phyloP scores from a whole-genome alignment of 2,797 vertebrate species.

The Cygnus olor region DNA sequence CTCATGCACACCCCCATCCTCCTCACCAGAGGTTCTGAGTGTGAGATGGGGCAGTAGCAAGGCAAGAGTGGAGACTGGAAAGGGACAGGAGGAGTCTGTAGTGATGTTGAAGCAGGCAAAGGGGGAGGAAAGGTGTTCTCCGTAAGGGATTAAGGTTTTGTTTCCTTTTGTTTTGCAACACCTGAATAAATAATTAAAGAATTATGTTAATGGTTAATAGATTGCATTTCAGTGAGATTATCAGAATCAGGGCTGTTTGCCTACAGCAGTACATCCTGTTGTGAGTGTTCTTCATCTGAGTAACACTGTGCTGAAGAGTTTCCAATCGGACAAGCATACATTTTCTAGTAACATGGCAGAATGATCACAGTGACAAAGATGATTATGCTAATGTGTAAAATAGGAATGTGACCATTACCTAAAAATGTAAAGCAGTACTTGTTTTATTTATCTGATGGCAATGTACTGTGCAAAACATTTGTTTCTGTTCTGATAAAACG shows the following conservation, averaged over 20 bases:
- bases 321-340: not conserved
- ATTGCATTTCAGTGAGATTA: not conserved
- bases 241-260: not conserved
- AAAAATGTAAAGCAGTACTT: not conserved
- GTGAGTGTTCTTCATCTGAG: not conserved
- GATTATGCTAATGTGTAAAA: not conserved
- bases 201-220: not conserved
- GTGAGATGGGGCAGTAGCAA: too few relatives aligned
- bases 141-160: not conserved
- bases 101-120: rapidly evolving
- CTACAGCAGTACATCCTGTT: rapidly evolving
- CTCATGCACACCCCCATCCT: rapidly evolving
- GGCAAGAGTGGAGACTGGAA: rapidly evolving
- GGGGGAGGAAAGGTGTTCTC: not conserved
- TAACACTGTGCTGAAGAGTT: not conserved
- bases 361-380: not conserved
- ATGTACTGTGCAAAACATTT: not conserved
- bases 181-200: not conserved
- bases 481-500: not conserved
- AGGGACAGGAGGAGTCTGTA: rapidly evolving
- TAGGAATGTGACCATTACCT: not conserved
- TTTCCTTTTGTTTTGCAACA: rapidly evolving
- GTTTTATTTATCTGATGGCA: not conserved
- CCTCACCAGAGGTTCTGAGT: not conserved
- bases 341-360: not conserved